Base-by-base conservation (phyloP, 2,113 vertebrate species). In the Halcyon senegalensis region DNA sequence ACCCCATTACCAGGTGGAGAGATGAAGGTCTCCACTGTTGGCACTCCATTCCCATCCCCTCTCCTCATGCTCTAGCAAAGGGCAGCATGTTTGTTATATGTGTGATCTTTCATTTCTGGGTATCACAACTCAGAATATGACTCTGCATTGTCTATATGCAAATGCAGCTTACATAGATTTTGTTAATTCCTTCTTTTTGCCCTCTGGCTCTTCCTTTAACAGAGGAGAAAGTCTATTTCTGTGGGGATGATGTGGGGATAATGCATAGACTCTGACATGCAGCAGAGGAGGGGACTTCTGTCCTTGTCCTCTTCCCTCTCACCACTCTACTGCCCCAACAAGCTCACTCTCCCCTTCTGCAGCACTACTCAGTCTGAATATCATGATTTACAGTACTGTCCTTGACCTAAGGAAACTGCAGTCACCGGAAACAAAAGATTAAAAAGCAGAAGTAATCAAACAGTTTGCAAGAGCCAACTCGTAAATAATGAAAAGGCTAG, bases 381-480 rank as follows among this genome's bases (percentile, higher is more conserved):
- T 35, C 13, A 8, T 59, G 59, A 56, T 33, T 87, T 60, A 63
- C 48, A 33, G 46, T 13, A 9, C 7, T 87, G 68, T 55, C 91
- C 93, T 91, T 94, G 93, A 81, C 84, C 94, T 51, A 14, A 64
- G 73, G 73, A 92, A 60, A 55, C 3, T 63, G 66, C 86, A 94
- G 64, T 30, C 87, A 73, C 81, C 87, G 70, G 77, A 96, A 95
- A 78, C 27, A 87, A 89, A 96, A 93, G 91, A 91, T 87, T 81
- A 87, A 69, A 91, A 82, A 62, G 84, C 3, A 0, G 87, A 96
- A 92, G 51, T 89, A 97, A 95, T 79, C 39, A 80, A 86, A 80
- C 3, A 4, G 31, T 78, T 93, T 87, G 77, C 48, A 68, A 76
- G 62, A 96, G 69, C 67, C 89, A 82, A 44, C 43, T 87, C 11